Evolutionary conservation across 2,888 invertebrate genomes (phyloP).

Genomic region (Azorinus chamasolen): DNA sequence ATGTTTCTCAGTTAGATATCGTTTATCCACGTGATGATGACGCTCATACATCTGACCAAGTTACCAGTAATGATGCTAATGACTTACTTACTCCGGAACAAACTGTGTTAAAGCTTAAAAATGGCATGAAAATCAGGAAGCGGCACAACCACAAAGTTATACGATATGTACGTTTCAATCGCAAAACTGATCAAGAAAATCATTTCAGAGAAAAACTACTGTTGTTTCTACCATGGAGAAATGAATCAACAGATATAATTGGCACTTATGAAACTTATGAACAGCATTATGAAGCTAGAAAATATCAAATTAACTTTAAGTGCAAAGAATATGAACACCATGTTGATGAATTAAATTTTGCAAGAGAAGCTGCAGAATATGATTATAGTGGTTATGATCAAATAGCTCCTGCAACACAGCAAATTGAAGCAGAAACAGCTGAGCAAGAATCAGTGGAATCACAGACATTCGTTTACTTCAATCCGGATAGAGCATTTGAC

Average conservation of each 20-base stretch:
- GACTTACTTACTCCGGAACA: constrained; percentile 6
- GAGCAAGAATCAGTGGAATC: constrained; percentile 26
- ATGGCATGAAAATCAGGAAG: constrained; percentile 13
- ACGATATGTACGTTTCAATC: constrained; percentile 20
- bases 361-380: neutral
- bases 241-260: constrained; percentile 18
- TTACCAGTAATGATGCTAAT: neutral
- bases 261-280: constrained; percentile 13
- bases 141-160: constrained; percentile 15
- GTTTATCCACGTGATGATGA: constrained; percentile 3
- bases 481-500: constrained; percentile 34
- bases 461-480: constrained; percentile 49
- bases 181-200: constrained; percentile 20
- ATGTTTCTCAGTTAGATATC: constrained; percentile 38
- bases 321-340: constrained; percentile 27
- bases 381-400: constrained; percentile 2
- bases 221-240: constrained; percentile 34
- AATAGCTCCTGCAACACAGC: constrained; percentile 17
- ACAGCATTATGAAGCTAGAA: constrained; percentile 11
- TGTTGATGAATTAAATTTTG: neutral
- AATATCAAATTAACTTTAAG: constrained; percentile 9
- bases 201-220: constrained; percentile 31
- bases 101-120: constrained; percentile 7
- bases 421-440: constrained; percentile 40
- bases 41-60: neutral